Evolutionary conservation across 2,888 invertebrate genomes (phyloP), one percentile per base, ranked within the genome.

Genomic region (Metopia argyrocephala): DNA sequence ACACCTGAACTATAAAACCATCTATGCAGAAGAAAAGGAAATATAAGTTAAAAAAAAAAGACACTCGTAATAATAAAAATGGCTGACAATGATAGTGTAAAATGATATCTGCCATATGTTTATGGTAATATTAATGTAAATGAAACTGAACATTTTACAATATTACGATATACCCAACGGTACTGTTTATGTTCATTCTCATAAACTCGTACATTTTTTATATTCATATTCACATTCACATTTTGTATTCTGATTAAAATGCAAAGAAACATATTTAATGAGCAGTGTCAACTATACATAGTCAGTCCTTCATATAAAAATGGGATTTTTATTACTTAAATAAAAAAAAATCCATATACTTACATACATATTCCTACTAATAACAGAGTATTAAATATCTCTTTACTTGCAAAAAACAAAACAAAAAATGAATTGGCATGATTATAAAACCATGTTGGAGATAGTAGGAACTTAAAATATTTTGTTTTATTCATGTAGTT

Each of bases 31-130:
- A 28, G 12, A 6, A 50, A 28, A 20, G 48, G 48, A 31, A 5
- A 5, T 57, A 52, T n/a, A 66, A 62, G 12, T 31, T 31, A 31
- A 31, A 31, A 71, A n/a, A 61, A 54, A 66, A 48, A 52, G 48
- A 38, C 38, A 18, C 56, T 57, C 45, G 62, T 70, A 75, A 75
- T 83, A 83, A 83, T 78, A 79, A 83, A 83, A 73, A 84, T 83
- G 84, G 82, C 81, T 71, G 83, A 76, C 68, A 70, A 25, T 78
- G 80, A 69, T 64, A 70, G 73, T 82, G 83, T 81, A 82, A 80
- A 76, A 70, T 79, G 80, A 82, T 80, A 80, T 66, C 64, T 62
- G 45, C 56, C 75, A 73, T 75, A 71, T 75, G 76, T 59, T 68
- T 69, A 64, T 73, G 25, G 57, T 48, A 64, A 64, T 48, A 48